A percentile compares a stretch with the other conserved stretches of the same genome.
Conservation (phyloP, 2,797 vertebrate genomes). For the Chaetodon trifasciatus region DNA sequence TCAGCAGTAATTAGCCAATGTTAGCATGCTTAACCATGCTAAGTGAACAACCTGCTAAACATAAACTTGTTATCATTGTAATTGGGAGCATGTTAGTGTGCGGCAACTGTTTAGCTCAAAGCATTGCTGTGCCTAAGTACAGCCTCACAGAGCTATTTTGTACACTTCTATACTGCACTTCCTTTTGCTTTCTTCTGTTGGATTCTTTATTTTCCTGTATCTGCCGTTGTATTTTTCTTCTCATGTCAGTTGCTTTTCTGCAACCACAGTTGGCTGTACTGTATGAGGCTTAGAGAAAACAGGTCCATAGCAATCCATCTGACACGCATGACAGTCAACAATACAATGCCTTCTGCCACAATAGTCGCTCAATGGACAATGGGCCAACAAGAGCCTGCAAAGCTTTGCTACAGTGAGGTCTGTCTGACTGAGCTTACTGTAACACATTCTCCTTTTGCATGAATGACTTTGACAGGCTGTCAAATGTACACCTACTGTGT, state of each 20-base stretch:
- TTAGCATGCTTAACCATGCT: background rate
- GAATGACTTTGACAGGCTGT: conserved; percentile 41
- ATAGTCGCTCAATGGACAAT: conserved; percentile 58
- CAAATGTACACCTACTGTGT: conserved; percentile 35
- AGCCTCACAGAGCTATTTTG: background rate
- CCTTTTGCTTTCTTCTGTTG: background rate
- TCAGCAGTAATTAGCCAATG: background rate
- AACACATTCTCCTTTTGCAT: conserved; percentile 49
- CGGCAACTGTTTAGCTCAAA: background rate
- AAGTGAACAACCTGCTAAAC: background rate
- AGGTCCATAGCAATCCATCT: conserved; percentile 54
- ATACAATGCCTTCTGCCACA: conserved; percentile 59
- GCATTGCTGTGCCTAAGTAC: background rate
- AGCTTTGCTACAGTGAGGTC: conserved; percentile 37
- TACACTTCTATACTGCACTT: too few relatives aligned
- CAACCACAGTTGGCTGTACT: conserved; percentile 8
- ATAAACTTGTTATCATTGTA: background rate
- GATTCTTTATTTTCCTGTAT: conserved; percentile 12
- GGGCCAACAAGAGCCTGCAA: conserved; percentile 48
- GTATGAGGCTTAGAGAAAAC: conserved; percentile 31
- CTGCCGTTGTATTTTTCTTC: background rate
- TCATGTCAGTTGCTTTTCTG: conserved; percentile 18
- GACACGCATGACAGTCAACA: conserved; percentile 58
- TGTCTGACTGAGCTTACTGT: conserved; percentile 45
- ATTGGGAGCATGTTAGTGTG: background rate